Percentiles rank a stretch among this genome's conserved stretches.
phyloP scores from a whole-genome alignment of 2,888 invertebrate genomes.

The Calliopum simillimum region DNA sequence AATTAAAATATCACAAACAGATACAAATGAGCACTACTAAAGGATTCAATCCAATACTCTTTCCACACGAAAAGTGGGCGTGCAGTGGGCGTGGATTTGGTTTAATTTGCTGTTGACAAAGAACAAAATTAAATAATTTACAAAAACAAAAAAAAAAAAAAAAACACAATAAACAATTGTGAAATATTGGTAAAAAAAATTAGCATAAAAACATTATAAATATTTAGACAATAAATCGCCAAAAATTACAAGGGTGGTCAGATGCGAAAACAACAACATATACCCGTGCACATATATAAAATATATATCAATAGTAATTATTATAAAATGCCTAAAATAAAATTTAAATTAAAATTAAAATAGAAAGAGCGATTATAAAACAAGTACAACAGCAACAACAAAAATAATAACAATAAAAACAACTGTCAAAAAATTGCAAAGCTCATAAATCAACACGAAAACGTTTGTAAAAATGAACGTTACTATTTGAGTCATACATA shows the following conservation, averaged over 20 bases:
- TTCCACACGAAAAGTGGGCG: neutral
- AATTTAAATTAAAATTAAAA: constrained; percentile 57
- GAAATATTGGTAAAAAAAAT: constrained; percentile 48
- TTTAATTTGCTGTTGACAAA: too few relatives aligned
- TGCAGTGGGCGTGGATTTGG: too few relatives aligned
- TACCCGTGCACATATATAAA: constrained; percentile 24
- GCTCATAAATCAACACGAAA: constrained; percentile 60
- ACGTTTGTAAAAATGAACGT: constrained; percentile 9
- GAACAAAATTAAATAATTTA: too few relatives aligned
- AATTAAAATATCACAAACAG: constrained; percentile 61
- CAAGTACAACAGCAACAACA: constrained; percentile 13
- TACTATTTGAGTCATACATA: too few relatives aligned
- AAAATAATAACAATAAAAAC: constrained; percentile 36
- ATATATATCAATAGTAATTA: constrained; percentile 49
- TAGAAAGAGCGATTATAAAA: constrained; percentile 59
- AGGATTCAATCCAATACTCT: neutral
- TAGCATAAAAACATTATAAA: constrained; percentile 64
- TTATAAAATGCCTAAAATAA: constrained; percentile 52
- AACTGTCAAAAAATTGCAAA: constrained; percentile 58
- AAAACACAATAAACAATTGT: constrained; percentile 2
- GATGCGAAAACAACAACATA: constrained; percentile 16
- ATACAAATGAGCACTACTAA: constrained; percentile 41
- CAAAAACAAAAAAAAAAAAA: too few relatives aligned
- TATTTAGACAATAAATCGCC: constrained; percentile 61
- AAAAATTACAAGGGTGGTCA: constrained; percentile 27